Evolutionary conservation across 1,140 invertebrate genomes (phyloP).

Genomic region (Ganaspis sp.): DNA sequence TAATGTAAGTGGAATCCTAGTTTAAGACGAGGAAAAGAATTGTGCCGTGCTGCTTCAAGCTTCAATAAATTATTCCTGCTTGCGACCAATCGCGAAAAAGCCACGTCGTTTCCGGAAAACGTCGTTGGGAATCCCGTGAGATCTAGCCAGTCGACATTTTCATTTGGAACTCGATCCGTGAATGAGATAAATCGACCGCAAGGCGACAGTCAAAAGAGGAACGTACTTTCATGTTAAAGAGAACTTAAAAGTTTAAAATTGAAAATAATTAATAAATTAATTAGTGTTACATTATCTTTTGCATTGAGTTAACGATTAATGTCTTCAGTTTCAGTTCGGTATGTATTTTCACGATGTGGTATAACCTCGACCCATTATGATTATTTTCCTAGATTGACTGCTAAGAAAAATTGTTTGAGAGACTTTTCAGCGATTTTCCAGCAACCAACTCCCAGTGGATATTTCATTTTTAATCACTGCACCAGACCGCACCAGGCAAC

Average conservation of each 20-base stretch:
- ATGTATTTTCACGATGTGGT: no score
- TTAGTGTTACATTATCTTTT: no score
- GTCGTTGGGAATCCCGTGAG: slow-evolving; percentile 24
- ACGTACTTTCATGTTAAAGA: background rate
- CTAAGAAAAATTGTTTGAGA: no score
- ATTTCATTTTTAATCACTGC: no score
- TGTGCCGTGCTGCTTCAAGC: background rate
- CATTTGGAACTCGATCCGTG: slow-evolving; percentile 3
- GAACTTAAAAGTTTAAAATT: background rate
- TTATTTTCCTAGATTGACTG: no score
- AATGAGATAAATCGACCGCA: slow-evolving; percentile 17
- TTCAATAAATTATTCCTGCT: slow-evolving; percentile 23
- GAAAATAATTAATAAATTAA: background rate
- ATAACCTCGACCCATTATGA: no score
- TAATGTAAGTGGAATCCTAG: background rate
- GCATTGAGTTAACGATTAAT: no score
- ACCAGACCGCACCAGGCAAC: no score
- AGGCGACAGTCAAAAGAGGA: background rate
- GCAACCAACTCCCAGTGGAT: no score
- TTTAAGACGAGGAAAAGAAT: slow-evolving; percentile 4
- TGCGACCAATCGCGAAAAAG: slow-evolving; percentile 18
- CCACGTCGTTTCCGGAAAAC: slow-evolving; percentile 21
- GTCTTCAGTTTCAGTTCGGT: no score
- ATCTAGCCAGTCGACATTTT: slow-evolving; percentile 8
- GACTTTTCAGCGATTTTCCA: no score